Percentiles rank a stretch among this genome's conserved stretches.
phyloP scores from a whole-genome alignment of 2,113 vertebrate genomes.

The Etheostoma cragini region DNA sequence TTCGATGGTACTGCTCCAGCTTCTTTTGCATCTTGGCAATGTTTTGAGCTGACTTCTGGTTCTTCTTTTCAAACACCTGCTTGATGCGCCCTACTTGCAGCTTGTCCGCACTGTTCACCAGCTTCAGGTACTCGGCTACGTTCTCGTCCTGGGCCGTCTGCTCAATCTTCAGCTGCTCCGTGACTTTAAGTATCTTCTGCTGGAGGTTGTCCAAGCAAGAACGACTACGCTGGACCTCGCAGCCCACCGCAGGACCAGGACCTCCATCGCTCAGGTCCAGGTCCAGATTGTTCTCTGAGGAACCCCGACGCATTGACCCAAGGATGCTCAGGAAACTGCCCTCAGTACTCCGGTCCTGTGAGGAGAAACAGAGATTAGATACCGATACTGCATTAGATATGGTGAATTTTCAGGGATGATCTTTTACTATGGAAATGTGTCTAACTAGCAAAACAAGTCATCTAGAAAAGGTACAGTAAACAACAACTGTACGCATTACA shows the following conservation, averaged over 20 bases:
- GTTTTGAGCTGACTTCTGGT: conserved; percentile 95
- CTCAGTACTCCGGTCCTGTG: conserved; percentile 88
- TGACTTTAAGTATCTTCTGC: conserved; percentile 98
- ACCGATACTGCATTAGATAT: neutral
- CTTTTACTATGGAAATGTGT: neutral
- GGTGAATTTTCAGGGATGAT: neutral
- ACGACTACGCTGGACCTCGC: conserved; percentile 90
- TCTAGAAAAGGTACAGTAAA: conserved; percentile 6
- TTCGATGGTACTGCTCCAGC: conserved; percentile 93
- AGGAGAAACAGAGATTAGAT: conserved; percentile 29
- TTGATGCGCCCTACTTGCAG: conserved; percentile 95
- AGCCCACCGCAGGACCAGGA: conserved; percentile 57
- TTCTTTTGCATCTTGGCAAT: conserved; percentile 97
- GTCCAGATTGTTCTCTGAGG: conserved; percentile 84
- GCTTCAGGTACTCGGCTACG: conserved; percentile 94
- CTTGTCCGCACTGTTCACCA: conserved; percentile 95
- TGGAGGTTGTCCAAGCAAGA: conserved; percentile 93
- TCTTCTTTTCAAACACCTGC: conserved; percentile 98
- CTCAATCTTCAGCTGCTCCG: conserved; percentile 97
- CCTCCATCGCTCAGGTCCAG: conserved; percentile 62
- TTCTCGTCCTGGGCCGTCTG: conserved; percentile 94
- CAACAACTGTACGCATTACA: no score
- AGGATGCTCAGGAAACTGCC: conserved; percentile 80
- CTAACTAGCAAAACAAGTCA: neutral
- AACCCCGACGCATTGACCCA: conserved; percentile 82